phyloP scores from a whole-genome alignment of 2,888 invertebrate species.

The Hybos culiciformis region DNA sequence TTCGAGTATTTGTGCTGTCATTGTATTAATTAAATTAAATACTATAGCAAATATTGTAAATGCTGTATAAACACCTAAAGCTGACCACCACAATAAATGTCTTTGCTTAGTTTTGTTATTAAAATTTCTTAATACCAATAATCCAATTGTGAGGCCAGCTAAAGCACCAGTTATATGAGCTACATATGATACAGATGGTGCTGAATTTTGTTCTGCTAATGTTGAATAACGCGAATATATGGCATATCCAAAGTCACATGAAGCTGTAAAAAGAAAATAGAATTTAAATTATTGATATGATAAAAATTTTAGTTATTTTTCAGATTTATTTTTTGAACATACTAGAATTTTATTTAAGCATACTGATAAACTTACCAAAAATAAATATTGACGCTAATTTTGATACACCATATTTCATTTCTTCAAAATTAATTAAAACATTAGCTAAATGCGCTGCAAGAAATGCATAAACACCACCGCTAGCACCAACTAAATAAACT shows the following conservation, averaged over 20 bases:
- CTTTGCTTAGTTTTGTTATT: constrained; percentile 91
- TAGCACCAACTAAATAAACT: constrained; percentile 90
- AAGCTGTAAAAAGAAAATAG: constrained; percentile 40
- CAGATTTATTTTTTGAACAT: not conserved
- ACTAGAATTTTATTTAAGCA: not conserved
- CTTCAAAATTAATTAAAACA: constrained; percentile 86
- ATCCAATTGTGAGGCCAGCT: constrained; percentile 86
- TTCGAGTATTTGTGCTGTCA: constrained; percentile 26
- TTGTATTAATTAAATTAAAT: constrained; percentile 76
- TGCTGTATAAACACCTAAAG: constrained; percentile 82
- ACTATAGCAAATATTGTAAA: constrained; percentile 86
- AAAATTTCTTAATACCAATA: constrained; percentile 88
- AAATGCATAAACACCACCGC: constrained; percentile 94
- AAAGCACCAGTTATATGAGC: constrained; percentile 91
- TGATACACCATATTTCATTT: constrained; percentile 89
- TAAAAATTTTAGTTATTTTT: not conserved
- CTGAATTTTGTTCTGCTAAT: not conserved
- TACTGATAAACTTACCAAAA: constrained; percentile 52
- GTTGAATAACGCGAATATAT: constrained; percentile 72
- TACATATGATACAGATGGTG: constrained; percentile 80
- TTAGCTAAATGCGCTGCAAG: constrained; percentile 93
- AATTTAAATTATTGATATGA: constrained; percentile 11
- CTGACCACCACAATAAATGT: constrained; percentile 92
- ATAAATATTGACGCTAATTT: constrained; percentile 80
- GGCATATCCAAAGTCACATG: constrained; percentile 89